Evolutionary conservation across 2,113 vertebrate species (phyloP).

Genomic region (Glareola pratincola): DNA sequence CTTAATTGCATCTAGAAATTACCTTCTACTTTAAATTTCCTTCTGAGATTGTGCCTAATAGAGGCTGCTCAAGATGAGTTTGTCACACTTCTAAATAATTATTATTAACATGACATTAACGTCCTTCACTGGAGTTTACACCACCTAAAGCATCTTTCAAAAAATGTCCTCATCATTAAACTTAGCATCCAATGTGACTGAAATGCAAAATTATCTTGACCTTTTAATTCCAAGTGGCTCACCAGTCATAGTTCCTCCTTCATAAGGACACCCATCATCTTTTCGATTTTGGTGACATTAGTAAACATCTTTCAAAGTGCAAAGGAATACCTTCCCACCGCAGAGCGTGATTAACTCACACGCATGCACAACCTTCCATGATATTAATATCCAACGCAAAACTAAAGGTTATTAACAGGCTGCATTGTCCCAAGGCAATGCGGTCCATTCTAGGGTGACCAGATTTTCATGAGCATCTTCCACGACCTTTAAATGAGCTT

Average conservation of each 20-base stretch:
- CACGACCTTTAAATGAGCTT: neutral
- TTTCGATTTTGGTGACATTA: neutral
- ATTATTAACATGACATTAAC: constrained; percentile 19
- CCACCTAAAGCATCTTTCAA: neutral
- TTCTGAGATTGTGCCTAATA: neutral
- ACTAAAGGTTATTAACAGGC: neutral
- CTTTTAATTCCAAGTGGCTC: neutral
- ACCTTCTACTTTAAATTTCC: constrained; percentile 23
- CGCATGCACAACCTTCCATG: neutral
- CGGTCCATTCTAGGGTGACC: neutral
- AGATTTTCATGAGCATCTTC: neutral
- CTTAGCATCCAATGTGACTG: neutral
- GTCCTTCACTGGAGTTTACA: neutral
- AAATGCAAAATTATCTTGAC: constrained; percentile 4
- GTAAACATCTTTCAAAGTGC: neutral
- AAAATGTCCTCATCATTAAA: neutral
- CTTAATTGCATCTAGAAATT: constrained; percentile 37
- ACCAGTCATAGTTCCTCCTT: neutral
- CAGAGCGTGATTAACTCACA: neutral
- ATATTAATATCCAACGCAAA: neutral
- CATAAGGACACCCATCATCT: neutral
- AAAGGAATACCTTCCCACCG: neutral
- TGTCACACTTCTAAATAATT: constrained; percentile 35
- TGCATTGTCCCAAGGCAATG: neutral
- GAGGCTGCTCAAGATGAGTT: constrained; percentile 1